phyloP scores from a whole-genome alignment of 2,888 invertebrate genomes.

The Sminthurides aquaticus region DNA sequence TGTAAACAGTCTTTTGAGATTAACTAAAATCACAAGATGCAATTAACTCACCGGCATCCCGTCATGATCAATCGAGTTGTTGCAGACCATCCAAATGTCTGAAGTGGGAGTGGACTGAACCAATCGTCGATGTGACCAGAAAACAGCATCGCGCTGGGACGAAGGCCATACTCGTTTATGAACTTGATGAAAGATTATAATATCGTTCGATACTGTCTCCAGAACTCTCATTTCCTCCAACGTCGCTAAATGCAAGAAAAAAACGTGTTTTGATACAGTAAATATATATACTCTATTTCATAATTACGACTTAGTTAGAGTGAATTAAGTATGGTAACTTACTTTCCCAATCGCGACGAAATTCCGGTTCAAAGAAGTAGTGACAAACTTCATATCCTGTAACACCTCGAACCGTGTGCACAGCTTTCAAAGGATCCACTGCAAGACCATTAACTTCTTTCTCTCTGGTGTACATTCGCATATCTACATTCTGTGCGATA shows the following conservation, averaged over 20 bases:
- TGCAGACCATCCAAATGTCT: constrained; percentile 89
- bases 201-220: constrained; percentile 80
- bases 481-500: constrained; percentile 12
- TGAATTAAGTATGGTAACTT: not conserved
- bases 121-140: constrained; percentile 91
- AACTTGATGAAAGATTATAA: constrained; percentile 84
- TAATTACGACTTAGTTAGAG: no score
- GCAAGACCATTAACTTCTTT: constrained; percentile 10
- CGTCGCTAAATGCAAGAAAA: constrained; percentile 67
- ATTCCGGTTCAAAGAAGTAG: constrained; percentile 12
- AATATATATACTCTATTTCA: no score
- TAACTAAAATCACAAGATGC: no score
- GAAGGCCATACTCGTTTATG: constrained; percentile 99
- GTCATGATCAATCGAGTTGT: constrained; percentile 53
- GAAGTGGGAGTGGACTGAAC: constrained; percentile 53
- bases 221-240: constrained; percentile 87
- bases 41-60: not conserved
- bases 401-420: constrained; percentile 12
- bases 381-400: constrained; percentile 11
- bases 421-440: constrained; percentile 14
- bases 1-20: no score
- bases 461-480: constrained; percentile 16
- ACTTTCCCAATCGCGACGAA: constrained; percentile 16
- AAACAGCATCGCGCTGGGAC: constrained; percentile 91
- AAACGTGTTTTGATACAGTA: no score